Evolutionary conservation across 64 coral and sea anemone species (phyloP).

Genomic region (Dendronephthya gigantea): DNA sequence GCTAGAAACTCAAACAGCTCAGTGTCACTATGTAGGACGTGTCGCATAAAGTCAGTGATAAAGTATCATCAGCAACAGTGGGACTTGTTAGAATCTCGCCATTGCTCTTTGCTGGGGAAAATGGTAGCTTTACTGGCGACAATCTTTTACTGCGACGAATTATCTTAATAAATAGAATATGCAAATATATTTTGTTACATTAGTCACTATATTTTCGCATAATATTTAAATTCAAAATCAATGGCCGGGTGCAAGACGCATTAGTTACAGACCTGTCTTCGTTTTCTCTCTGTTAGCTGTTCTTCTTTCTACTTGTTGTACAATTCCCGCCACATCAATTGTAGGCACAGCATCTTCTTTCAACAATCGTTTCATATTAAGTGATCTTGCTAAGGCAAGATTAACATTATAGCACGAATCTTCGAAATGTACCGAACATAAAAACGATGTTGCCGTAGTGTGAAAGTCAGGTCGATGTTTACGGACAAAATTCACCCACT

Average conservation of each 20-base stretch:
- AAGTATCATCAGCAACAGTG: background rate
- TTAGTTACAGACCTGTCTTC: slow-evolving; percentile 4
- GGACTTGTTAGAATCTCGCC: background rate
- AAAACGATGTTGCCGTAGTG: background rate
- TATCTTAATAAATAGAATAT: background rate
- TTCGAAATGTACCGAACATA: slow-evolving; percentile 21
- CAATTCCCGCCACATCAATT: slow-evolving; percentile 24
- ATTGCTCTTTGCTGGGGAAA: background rate
- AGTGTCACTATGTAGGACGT: background rate
- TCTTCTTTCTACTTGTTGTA: background rate
- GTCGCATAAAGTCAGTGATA: background rate
- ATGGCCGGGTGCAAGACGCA: background rate
- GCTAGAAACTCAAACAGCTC: no score
- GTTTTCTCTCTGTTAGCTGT: background rate
- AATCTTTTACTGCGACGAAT: background rate
- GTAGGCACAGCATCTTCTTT: slow-evolving; percentile 18
- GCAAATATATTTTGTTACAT: background rate
- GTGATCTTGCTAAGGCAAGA: background rate
- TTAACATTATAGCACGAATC: slow-evolving; percentile 19
- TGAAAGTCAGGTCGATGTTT: slow-evolving; percentile 6
- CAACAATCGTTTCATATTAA: background rate
- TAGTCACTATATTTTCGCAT: background rate
- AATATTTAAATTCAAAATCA: background rate
- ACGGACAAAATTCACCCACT: slow-evolving; percentile 14
- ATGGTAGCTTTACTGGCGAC: background rate